Evolutionary conservation across 2,888 invertebrate genomes (phyloP).

Genomic region (Icerya purchasi): DNA sequence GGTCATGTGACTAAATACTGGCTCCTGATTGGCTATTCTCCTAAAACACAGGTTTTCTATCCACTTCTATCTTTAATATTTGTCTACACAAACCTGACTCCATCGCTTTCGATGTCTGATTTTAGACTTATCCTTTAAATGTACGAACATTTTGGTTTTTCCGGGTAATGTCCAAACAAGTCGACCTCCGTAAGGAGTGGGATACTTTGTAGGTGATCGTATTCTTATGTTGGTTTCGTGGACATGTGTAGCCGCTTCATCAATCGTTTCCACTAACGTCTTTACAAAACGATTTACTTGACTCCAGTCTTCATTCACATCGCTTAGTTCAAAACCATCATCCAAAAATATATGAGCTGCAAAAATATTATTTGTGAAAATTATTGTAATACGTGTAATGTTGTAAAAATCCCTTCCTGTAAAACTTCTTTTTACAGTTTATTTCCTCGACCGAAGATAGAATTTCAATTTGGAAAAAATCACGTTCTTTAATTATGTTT

Average conservation of each 20-base stretch:
- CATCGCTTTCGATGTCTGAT: conserved; percentile 96
- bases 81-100: conserved; percentile 52
- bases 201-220: conserved; percentile 73
- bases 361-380: too few relatives aligned
- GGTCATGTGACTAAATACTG: too few relatives aligned
- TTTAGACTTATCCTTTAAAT: conserved; percentile 89
- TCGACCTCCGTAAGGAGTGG: conserved; percentile 93
- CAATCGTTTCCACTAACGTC: conserved; percentile 70
- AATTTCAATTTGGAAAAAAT: too few relatives aligned
- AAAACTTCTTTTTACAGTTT: too few relatives aligned
- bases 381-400: too few relatives aligned
- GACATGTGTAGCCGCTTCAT: conserved; percentile 84
- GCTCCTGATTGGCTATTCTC: too few relatives aligned
- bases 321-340: conserved; percentile 86
- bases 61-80: too few relatives aligned
- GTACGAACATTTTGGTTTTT: conserved; percentile 90
- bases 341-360: conserved; percentile 95
- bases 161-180: conserved; percentile 89
- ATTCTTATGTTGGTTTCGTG: conserved; percentile 84
- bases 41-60: too few relatives aligned
- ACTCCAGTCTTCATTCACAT: conserved; percentile 75
- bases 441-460: too few relatives aligned
- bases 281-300: conserved; percentile 92
- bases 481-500: too few relatives aligned
- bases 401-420: too few relatives aligned